A percentile compares a stretch with the other conserved stretches of the same genome.
Evolutionary conservation across 2,113 vertebrate species (phyloP).

Genomic region (Neodon shergylaensis): DNA sequence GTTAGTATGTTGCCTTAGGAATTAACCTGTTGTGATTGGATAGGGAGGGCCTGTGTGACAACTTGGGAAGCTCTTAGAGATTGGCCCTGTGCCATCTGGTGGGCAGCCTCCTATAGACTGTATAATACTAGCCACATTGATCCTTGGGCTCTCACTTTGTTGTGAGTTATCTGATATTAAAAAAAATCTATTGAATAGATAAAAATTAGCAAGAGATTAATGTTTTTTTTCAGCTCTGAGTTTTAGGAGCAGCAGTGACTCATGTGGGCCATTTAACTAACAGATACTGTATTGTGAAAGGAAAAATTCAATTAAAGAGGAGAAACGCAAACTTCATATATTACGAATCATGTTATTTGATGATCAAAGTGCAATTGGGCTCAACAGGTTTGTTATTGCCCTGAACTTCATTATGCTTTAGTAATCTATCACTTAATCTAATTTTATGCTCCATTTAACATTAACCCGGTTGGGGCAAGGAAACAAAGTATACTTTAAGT

Average conservation of each 20-base stretch:
- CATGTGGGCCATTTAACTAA: constrained; percentile 7
- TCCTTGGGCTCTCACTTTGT: background rate
- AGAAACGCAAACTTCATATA: background rate
- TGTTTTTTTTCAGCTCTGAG: background rate
- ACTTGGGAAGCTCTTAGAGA: background rate
- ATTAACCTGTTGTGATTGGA: background rate
- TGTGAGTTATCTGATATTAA: background rate
- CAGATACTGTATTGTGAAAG: constrained; percentile 15
- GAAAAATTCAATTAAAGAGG: constrained; percentile 33
- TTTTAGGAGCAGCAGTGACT: constrained; percentile 24
- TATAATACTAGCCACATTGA: background rate
- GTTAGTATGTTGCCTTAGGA: background rate
- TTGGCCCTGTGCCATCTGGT: background rate
- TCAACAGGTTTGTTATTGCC: constrained; percentile 27
- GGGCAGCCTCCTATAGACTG: background rate
- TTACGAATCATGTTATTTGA: background rate
- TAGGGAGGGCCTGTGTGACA: background rate
- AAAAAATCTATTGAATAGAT: background rate
- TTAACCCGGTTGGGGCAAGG: constrained; percentile 5
- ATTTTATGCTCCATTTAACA: constrained; percentile 59
- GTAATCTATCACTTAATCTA: constrained; percentile 16
- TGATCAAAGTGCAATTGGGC: constrained; percentile 15
- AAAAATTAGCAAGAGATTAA: constrained; percentile 10
- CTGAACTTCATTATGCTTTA: constrained; percentile 42
- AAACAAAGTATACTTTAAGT: constrained; percentile 17